Conservation (phyloP, 1,140 invertebrate species). For the Drosophila yakuba region DNA sequence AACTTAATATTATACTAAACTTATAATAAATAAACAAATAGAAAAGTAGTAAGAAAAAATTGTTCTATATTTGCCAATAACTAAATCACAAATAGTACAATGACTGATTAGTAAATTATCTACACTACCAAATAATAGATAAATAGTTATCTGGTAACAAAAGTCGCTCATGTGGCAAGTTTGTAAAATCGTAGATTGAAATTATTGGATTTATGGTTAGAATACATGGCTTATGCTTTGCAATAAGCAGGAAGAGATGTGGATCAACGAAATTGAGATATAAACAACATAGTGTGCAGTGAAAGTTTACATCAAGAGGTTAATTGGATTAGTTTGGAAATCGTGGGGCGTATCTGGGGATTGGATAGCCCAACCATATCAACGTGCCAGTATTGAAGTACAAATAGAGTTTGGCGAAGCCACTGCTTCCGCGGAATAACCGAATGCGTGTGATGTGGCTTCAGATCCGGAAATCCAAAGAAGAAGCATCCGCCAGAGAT, state of each 20-base stretch:
- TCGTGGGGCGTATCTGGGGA: slow-evolving; percentile 1
- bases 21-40: background rate
- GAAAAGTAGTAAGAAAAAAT: slow-evolving; percentile 1
- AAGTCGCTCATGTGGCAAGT: slow-evolving; percentile 2
- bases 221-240: background rate
- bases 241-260: background rate
- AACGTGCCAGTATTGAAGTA: slow-evolving; percentile 13
- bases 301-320: slow-evolving; percentile 1
- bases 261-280: background rate
- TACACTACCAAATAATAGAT: slow-evolving; percentile 10
- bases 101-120: slow-evolving; percentile 26
- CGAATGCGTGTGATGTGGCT: slow-evolving; percentile 27
- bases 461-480: slow-evolving; percentile 7
- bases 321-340: slow-evolving; percentile 10
- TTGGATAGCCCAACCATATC: background rate
- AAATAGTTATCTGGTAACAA: background rate
- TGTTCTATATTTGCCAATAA: slow-evolving; percentile 29
- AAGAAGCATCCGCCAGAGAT: slow-evolving; percentile 11
- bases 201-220: background rate
- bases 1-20: background rate
- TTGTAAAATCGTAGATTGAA: background rate
- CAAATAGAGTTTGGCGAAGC: slow-evolving; percentile 3
- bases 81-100: slow-evolving; percentile 26
- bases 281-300: background rate
- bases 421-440: background rate